Evolutionary conservation across 2,888 invertebrate genomes (phyloP).

Genomic region (Thalpophila matura): DNA sequence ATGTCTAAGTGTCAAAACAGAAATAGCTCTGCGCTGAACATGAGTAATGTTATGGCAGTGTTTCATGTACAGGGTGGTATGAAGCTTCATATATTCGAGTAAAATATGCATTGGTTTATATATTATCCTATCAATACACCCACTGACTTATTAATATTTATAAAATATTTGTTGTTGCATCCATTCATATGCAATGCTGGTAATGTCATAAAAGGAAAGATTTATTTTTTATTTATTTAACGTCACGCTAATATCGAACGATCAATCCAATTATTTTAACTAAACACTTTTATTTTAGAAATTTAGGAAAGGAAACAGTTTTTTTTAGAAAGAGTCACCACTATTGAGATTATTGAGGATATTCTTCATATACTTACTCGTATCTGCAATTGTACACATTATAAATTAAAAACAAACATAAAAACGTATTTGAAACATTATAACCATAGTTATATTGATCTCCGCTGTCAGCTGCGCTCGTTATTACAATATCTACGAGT

Average conservation of each 20-base stretch:
- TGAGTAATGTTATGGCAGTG: slow-evolving; percentile 33
- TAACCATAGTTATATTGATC: no score
- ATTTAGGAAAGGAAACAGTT: no score
- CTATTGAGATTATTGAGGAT: no score
- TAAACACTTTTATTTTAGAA: no score
- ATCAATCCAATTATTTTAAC: slow-evolving; percentile 20
- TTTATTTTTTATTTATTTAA: not conserved
- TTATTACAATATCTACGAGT: no score
- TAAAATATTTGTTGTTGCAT: not conserved
- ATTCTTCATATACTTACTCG: no score
- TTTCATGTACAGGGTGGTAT: slow-evolving; percentile 8
- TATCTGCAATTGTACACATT: no score
- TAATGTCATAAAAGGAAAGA: not conserved
- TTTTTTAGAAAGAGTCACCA: no score
- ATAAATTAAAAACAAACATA: no score
- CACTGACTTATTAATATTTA: slow-evolving; percentile 1
- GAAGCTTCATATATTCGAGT: not conserved
- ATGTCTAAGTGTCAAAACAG: slow-evolving; percentile 50
- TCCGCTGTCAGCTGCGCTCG: no score
- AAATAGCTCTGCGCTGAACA: slow-evolving; percentile 32
- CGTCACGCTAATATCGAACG: not conserved
- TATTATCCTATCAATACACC: not conserved
- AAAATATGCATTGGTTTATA: slow-evolving; percentile 6
- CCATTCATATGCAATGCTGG: not conserved
- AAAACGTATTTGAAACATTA: no score